These are phyloP conservation scores for Puntigrus tetrazona DNA, from an alignment of 2,113 vertebrate genomes.

Conservation along the genomic window DNA sequence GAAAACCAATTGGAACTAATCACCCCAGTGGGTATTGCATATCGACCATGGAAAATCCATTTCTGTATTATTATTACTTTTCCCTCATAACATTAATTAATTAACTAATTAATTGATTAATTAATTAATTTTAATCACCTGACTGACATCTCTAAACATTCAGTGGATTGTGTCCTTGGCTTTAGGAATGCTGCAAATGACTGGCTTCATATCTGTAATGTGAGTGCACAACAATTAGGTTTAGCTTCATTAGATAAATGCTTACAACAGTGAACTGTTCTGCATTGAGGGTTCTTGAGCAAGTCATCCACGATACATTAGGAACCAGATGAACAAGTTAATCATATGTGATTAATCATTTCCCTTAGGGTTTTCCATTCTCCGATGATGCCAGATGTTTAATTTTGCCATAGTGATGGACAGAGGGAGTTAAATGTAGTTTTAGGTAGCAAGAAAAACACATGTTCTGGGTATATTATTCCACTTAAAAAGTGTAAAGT, in stretches of 20 bases:
- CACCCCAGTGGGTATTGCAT: neutral
- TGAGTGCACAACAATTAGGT: constrained; percentile 50
- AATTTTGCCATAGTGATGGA: neutral
- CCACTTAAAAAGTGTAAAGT: too few relatives aligned
- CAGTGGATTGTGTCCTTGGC: constrained; percentile 41
- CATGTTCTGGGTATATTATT: too few relatives aligned
- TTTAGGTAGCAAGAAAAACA: neutral
- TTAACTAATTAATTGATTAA: too few relatives aligned
- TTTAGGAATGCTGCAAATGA: neutral
- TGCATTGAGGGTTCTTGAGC: constrained; percentile 9
- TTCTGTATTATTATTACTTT: neutral
- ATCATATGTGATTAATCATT: constrained; percentile 35
- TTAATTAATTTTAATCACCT: too few relatives aligned
- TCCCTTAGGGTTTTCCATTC: neutral
- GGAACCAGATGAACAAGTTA: constrained; percentile 19
- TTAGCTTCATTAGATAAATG: constrained; percentile 54
- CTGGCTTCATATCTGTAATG: constrained; percentile 53
- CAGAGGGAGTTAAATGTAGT: neutral
- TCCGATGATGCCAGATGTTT: neutral
- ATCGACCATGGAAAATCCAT: neutral
- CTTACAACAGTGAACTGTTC: constrained; percentile 4
- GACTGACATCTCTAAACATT: neutral
- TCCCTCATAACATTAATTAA: neutral
- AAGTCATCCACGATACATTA: neutral
- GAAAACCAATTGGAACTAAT: neutral